Conservation (phyloP, 2,113 vertebrate genomes). For the Podiceps cristatus region DNA sequence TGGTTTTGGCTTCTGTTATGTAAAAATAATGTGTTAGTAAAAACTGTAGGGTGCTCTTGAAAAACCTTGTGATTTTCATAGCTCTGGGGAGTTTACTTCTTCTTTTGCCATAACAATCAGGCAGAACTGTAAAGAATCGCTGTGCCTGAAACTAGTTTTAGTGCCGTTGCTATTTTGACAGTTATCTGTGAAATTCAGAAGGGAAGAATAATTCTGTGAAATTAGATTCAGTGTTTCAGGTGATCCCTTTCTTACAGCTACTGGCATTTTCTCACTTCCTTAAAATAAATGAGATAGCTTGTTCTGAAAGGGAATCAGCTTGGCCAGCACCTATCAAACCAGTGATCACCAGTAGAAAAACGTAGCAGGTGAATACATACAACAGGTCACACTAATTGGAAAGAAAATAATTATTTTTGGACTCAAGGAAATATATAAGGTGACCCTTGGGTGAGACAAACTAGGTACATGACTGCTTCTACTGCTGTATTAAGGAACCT, state of each 20-base stretch:
- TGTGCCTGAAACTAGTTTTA: not conserved
- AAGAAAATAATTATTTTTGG: not conserved
- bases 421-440: not conserved
- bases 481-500: not conserved
- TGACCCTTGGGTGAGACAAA: not conserved
- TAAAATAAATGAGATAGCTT: not conserved
- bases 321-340: not conserved
- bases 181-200: not conserved
- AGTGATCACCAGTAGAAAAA: not conserved
- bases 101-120: not conserved
- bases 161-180: not conserved
- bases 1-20: not conserved
- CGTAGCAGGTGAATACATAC: not conserved
- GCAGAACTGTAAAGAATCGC: not conserved
- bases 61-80: not conserved
- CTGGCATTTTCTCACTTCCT: constrained; percentile 2
- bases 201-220: not conserved
- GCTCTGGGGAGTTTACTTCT: not conserved
- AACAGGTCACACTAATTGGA: not conserved
- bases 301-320: not conserved
- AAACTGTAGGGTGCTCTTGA: not conserved
- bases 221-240: not conserved
- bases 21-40: not conserved
- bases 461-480: not conserved
- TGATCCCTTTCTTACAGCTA: not conserved